A percentile compares a stretch with the other conserved stretches of the same genome.
phyloP scores from a whole-genome alignment of 1,140 invertebrate species.

The Drosophila nannoptera region DNA sequence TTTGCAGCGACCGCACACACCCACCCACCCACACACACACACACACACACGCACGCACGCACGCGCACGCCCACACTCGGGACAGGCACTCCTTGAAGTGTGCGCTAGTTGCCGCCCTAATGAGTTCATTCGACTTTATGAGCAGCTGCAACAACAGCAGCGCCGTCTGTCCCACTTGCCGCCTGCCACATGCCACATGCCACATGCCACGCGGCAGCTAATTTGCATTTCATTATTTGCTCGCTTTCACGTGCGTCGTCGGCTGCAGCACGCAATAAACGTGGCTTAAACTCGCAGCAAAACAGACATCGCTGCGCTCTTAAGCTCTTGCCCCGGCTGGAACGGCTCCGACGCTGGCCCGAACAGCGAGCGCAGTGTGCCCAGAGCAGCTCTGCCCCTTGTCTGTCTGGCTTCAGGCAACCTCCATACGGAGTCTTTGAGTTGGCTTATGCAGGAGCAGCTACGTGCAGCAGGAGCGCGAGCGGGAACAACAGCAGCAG shows the following conservation, averaged over 20 bases:
- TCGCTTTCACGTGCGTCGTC: conserved; percentile 15
- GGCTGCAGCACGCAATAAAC: conserved; percentile 5
- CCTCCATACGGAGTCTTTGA: no score
- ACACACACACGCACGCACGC: conserved; percentile 25
- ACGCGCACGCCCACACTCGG: background rate
- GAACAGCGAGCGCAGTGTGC: no score
- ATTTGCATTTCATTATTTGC: conserved; percentile 35
- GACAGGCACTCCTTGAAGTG: background rate
- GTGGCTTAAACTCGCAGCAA: conserved; percentile 4
- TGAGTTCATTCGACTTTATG: conserved; percentile 31
- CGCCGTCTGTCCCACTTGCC: background rate
- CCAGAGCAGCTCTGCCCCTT: no score
- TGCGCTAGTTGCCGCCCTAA: conserved; percentile 5
- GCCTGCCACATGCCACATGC: background rate
- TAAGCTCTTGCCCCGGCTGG: no score
- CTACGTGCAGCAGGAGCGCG: no score
- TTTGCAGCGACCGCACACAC: conserved; percentile 17
- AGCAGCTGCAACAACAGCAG: conserved; percentile 11
- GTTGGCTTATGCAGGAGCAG: no score
- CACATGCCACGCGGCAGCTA: conserved; percentile 8
- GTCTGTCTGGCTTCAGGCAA: no score
- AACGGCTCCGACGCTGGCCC: no score
- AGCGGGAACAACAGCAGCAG: no score
- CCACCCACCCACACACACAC: conserved; percentile 16
- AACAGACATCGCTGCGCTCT: no score